Percentiles rank a stretch among this genome's conserved stretches.
These are phyloP conservation scores for Euura lappo DNA, from an alignment of 1,140 invertebrate species.

Conservation along the genomic window DNA sequence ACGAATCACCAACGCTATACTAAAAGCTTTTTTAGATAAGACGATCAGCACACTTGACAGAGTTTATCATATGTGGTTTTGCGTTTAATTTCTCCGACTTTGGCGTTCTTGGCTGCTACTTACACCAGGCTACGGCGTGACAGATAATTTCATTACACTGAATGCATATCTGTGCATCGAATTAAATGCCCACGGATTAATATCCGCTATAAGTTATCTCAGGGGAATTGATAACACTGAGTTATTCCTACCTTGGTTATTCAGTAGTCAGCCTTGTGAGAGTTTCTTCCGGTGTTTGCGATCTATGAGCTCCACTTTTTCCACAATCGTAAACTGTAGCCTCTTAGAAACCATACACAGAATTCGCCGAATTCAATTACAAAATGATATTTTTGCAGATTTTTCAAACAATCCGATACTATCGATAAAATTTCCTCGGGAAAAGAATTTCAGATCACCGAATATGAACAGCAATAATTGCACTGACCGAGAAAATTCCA, in stretches of 20 bases:
- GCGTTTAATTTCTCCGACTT: constrained; percentile 21
- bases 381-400: constrained; percentile 17
- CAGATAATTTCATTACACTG: constrained; percentile 22
- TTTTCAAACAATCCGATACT: neutral
- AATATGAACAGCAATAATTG: constrained; percentile 11
- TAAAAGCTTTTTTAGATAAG: neutral
- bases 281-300: constrained; percentile 22
- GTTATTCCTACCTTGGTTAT: constrained; percentile 21
- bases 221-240: neutral
- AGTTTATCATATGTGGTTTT: constrained; percentile 18
- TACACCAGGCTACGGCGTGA: constrained; percentile 11
- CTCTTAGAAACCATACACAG: constrained; percentile 19
- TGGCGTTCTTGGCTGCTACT: constrained; percentile 20
- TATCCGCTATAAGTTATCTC: constrained; percentile 11
- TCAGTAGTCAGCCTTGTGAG: constrained; percentile 23
- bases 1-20: constrained; percentile 17
- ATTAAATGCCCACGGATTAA: constrained; percentile 20
- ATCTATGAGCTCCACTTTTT: constrained; percentile 19
- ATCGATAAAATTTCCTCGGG: constrained; percentile 14
- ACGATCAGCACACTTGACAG: neutral
- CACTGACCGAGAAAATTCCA: constrained; percentile 5
- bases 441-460: constrained; percentile 11
- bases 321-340: constrained; percentile 20
- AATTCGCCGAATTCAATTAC: constrained; percentile 19
- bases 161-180: constrained; percentile 25